These are phyloP conservation scores for Serranus cabrilla DNA, from an alignment of 2,797 vertebrate genomes.

Conservation along the genomic window DNA sequence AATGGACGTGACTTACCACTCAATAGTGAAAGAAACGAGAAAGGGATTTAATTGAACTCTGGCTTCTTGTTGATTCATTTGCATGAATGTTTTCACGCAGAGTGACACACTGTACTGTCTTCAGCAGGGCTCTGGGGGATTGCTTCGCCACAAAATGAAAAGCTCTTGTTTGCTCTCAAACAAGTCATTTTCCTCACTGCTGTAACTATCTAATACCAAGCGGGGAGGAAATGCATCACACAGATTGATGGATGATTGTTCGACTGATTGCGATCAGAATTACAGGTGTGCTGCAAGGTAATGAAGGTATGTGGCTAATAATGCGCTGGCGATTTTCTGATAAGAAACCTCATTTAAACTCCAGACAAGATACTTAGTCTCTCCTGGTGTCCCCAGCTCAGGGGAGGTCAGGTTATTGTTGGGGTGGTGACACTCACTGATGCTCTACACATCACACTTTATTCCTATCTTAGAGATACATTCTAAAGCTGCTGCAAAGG, in stretches of 20 bases:
- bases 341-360: conserved; percentile 62
- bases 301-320: conserved; percentile 61
- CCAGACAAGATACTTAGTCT: not conserved
- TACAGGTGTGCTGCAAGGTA: conserved; percentile 53
- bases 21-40: conserved; percentile 31
- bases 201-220: conserved; percentile 1
- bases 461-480: not conserved
- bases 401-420: conserved; percentile 3
- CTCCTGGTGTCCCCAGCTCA: not conserved
- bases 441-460: not conserved
- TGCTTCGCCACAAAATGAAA: conserved; percentile 22
- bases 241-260: conserved; percentile 55
- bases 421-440: not conserved
- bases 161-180: conserved; percentile 42
- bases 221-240: conserved; percentile 15
- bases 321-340: conserved; percentile 32
- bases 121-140: conserved; percentile 12
- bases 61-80: conserved; percentile 60
- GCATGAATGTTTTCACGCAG: conserved; percentile 55
- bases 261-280: conserved; percentile 60
- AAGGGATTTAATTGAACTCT: conserved; percentile 56
- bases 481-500: not conserved
- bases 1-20: conserved; percentile 47
- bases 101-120: conserved; percentile 23
- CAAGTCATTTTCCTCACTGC: conserved; percentile 29